phyloP scores from a whole-genome alignment of 2,113 vertebrate species.

The Lepisosteus oculatus region DNA sequence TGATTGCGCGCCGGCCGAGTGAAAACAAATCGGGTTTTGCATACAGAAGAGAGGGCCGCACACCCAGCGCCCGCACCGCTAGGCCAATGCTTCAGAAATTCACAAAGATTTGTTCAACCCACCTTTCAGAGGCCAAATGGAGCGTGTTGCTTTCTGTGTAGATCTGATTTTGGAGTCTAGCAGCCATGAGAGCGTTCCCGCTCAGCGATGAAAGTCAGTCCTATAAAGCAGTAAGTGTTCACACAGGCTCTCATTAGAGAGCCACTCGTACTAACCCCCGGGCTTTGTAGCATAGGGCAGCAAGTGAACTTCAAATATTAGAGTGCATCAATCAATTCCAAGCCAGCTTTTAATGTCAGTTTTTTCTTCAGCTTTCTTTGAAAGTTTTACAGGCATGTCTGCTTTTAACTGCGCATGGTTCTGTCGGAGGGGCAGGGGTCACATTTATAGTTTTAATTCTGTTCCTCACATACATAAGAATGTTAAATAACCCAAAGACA shows the following conservation, averaged over 20 bases:
- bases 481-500: conserved; percentile 64
- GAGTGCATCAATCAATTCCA: conserved; percentile 84
- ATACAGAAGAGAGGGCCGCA: conserved; percentile 75
- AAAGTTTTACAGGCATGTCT: conserved; percentile 79
- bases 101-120: conserved; percentile 73
- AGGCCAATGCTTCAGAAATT: conserved; percentile 83
- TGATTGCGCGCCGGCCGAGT: conserved; percentile 77
- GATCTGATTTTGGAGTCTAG: conserved; percentile 78
- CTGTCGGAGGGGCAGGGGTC: conserved; percentile 65
- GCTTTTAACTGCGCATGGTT: conserved; percentile 70
- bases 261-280: conserved; percentile 70
- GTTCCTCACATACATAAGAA: conserved; percentile 44
- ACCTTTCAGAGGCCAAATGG: conserved; percentile 80
- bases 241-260: conserved; percentile 70
- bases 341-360: conserved; percentile 83
- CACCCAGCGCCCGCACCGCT: conserved; percentile 65
- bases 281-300: conserved; percentile 76
- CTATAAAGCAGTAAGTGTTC: conserved; percentile 65
- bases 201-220: conserved; percentile 69
- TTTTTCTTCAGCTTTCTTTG: conserved; percentile 76
- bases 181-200: conserved; percentile 74
- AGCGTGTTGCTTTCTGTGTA: conserved; percentile 89
- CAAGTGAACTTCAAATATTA: conserved; percentile 89
- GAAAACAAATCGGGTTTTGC: conserved; percentile 86
- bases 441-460: conserved; percentile 58